Evolutionary conservation across 1,140 invertebrate genomes (phyloP).

Genomic region (Drosophila neocordata): DNA sequence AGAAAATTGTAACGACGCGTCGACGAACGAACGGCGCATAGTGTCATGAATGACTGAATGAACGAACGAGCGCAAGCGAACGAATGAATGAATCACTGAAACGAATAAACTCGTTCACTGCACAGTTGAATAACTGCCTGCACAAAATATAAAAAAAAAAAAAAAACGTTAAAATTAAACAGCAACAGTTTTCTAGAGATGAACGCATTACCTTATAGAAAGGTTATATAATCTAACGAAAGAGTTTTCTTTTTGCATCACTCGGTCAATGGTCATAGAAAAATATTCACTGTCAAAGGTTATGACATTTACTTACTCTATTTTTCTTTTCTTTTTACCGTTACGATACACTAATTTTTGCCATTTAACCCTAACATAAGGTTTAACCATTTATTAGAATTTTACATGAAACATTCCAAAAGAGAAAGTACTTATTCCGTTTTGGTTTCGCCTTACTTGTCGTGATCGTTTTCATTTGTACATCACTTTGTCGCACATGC

Average conservation of each 20-base stretch:
- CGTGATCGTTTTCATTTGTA: background rate
- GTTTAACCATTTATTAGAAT: no score
- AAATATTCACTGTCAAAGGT: no score
- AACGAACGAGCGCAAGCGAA: conserved; percentile 31
- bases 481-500: background rate
- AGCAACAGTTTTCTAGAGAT: background rate
- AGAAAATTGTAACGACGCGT: conserved; percentile 41
- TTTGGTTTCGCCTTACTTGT: background rate
- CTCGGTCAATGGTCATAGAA: no score
- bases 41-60: conserved; percentile 44
- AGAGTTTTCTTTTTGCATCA: no score
- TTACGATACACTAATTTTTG: no score
- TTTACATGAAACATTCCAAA: no score
- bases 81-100: conserved; percentile 67
- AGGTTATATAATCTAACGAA: no score
- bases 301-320: no score
- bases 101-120: conserved; percentile 71
- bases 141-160: no score
- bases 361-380: no score
- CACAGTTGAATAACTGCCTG: conserved; percentile 66
- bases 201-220: background rate
- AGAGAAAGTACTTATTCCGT: no score
- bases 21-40: conserved; percentile 32
- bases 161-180: conserved; percentile 67
- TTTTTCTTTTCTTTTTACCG: no score